Conservation (phyloP, 1,140 invertebrate species). For the Subanguina moxae region DNA sequence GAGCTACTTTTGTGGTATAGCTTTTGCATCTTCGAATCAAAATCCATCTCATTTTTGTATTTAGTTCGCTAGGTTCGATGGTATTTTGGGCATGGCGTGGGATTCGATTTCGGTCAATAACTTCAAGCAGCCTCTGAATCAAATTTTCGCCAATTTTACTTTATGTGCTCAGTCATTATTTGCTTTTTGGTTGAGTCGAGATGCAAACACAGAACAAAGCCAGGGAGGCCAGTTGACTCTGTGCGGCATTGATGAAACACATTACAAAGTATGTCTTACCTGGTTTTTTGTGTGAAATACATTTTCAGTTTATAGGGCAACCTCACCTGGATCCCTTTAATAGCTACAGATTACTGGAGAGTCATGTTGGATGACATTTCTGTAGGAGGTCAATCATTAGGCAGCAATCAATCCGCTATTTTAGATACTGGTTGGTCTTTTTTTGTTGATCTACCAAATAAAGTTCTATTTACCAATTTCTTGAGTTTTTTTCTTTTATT, state of each 20-base stretch:
- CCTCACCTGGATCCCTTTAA: conserved; percentile 83
- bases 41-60: not conserved
- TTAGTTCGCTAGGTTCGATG: conserved; percentile 82
- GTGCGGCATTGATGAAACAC: conserved; percentile 59
- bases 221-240: conserved; percentile 59
- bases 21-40: too few relatives aligned
- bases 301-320: conserved; percentile 59
- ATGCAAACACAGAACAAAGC: conserved; percentile 22
- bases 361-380: conserved; percentile 77
- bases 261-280: conserved; percentile 49
- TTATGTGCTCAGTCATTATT: conserved; percentile 76
- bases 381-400: conserved; percentile 10
- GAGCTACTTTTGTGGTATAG: conserved; percentile 72
- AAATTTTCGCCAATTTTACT: conserved; percentile 87
- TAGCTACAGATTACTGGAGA: conserved; percentile 89
- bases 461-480: too few relatives aligned
- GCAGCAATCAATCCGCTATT: not conserved
- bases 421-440: conserved; percentile 3
- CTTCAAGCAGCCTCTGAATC: conserved; percentile 66
- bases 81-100: conserved; percentile 92
- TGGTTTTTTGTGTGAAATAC: not conserved
- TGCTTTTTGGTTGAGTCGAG: conserved; percentile 78
- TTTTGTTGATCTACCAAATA: not conserved
- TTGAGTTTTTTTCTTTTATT: too few relatives aligned
- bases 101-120: conserved; percentile 70